A percentile compares a stretch with the other conserved stretches of the same genome.
Conservation (phyloP, 2,113 vertebrate genomes). For the Falcunculus frontatus region DNA sequence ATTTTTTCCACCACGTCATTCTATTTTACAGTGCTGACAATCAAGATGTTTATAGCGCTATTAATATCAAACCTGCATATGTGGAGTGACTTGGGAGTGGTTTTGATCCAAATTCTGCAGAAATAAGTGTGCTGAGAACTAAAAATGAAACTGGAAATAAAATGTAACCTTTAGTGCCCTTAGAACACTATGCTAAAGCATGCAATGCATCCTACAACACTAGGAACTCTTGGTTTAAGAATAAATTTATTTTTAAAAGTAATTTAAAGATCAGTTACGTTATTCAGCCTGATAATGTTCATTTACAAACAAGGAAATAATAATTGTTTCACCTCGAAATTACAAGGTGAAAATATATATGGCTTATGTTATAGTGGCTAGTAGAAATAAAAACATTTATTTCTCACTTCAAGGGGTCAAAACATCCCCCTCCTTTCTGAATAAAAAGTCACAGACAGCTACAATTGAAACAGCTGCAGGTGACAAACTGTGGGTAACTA, state of each 20-base stretch:
- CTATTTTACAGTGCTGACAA: background rate
- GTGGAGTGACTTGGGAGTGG: background rate
- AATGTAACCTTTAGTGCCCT: background rate
- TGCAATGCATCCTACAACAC: background rate
- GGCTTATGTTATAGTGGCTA: background rate
- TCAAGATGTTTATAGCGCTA: conserved; percentile 16
- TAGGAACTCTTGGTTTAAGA: background rate
- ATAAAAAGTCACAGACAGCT: background rate
- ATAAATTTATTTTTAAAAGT: background rate
- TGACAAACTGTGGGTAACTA: background rate
- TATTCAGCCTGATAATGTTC: background rate
- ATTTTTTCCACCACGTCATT: background rate
- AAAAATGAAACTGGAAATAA: background rate
- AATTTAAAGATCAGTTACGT: background rate
- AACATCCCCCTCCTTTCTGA: background rate
- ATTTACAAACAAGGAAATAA: background rate
- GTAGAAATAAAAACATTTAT: background rate
- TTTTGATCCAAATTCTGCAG: background rate
- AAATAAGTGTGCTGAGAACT: background rate
- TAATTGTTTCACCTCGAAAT: background rate
- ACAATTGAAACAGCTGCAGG: background rate
- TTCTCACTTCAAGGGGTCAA: background rate
- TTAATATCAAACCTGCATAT: conserved; percentile 19
- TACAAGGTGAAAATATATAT: background rate
- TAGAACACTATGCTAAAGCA: background rate